Percentiles rank a stretch among this genome's conserved stretches.
phyloP scores from a whole-genome alignment of 2,888 invertebrate species.

The Oxytorus armatus region DNA sequence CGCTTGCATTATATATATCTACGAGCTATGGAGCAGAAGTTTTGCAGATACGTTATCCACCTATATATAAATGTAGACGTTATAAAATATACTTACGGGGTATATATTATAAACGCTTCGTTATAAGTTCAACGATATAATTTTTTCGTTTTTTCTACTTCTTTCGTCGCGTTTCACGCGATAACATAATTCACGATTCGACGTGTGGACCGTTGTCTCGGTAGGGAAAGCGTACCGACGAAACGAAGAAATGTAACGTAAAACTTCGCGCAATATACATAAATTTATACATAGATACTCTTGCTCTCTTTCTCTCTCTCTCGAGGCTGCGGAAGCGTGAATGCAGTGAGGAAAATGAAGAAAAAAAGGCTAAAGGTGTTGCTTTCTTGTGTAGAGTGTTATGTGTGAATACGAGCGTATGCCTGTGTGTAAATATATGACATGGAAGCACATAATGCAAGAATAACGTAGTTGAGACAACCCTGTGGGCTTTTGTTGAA shows the following conservation, averaged over 20 bases:
- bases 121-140: conserved; percentile 54
- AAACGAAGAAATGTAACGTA: conserved; percentile 50
- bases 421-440: conserved; percentile 36
- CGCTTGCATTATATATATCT: conserved; percentile 34
- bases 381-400: conserved; percentile 51
- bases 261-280: conserved; percentile 25
- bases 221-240: conserved; percentile 35
- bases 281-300: neutral
- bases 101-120: conserved; percentile 54
- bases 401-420: neutral
- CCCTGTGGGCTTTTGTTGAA: conserved; percentile 65
- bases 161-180: conserved; percentile 21
- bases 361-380: conserved; percentile 61
- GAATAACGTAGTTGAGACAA: conserved; percentile 60
- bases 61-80: conserved; percentile 32
- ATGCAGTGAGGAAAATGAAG: conserved; percentile 17
- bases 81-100: conserved; percentile 22
- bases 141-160: conserved; percentile 18
- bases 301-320: neutral
- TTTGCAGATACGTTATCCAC: conserved; percentile 35
- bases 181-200: conserved; percentile 63
- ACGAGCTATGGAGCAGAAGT: conserved; percentile 44
- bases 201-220: conserved; percentile 43
- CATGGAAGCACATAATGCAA: conserved; percentile 46
- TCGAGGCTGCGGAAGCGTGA: conserved; percentile 8